Base-by-base conservation (phyloP, 2,888 invertebrate species). In the Tipula vernalis region DNA sequence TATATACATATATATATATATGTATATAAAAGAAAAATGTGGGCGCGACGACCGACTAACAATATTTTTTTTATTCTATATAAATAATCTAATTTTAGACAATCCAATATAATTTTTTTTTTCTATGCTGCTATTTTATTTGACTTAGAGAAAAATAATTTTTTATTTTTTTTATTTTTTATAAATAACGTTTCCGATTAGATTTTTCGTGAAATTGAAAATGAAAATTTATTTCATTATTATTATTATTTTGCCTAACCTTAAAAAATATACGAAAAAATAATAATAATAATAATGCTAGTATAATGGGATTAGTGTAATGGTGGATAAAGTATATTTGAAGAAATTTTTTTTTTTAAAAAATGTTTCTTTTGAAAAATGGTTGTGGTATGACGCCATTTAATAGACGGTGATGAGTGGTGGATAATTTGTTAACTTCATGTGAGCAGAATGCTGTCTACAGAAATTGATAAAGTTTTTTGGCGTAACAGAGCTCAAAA, bases 11-110 rank as follows among this genome's bases (percentile, higher is more conserved):
- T n/a, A n/a, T n/a, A n/a, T n/a, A 71, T 71, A 71, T 10, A 71
- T 28, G 28, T 28, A 28, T 28, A 28, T 28, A 28, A 28, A 71
- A 71, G 15, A 51, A 51, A 51, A 71, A 28, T 71, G 71, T 71
- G 71, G 71, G 71, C 71, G 71, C 71, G 71, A 71, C 71, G 71
- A 71, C 71, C 71, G 71, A 71, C 71, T 71, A 71, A 71, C 71
- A 71, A 71, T 71, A 71, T 28, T 71, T 71, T 51, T 71, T 71
- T 71, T 71, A 71, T 71, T 71, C 71, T 71, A 28, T 71, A 71
- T 71, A 71, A 71, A 71, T 71, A 71, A 71, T 71, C 71, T 71
- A 71, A 71, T 71, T 71, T 71, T 71, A 71, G 71, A 71, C 71
- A 71, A 71, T 71, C 71, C 71, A 71, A 71, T 57, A 57, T 57